Evolutionary conservation across 2,113 vertebrate genomes (phyloP).

Genomic region (Acanthisitta chloris): DNA sequence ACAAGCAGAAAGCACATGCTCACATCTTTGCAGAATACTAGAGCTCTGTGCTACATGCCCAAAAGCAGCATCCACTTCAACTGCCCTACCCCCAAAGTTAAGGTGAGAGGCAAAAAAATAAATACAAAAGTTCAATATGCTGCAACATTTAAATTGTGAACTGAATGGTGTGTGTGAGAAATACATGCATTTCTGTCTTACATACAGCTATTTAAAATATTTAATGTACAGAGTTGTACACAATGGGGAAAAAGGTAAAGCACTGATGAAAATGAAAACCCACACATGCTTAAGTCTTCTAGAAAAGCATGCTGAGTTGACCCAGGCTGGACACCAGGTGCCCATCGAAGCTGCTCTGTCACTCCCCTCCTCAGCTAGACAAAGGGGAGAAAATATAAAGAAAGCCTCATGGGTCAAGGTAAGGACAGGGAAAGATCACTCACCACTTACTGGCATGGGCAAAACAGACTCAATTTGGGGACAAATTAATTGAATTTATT

Average conservation of each 20-base stretch:
- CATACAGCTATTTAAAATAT: neutral
- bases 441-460: neutral
- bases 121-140: neutral
- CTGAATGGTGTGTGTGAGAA: fast-evolving
- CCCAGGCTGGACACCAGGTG: neutral
- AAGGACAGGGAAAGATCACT: neutral
- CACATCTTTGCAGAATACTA: constrained; percentile 6
- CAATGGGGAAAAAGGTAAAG: neutral
- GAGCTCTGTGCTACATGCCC: neutral
- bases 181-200: neutral
- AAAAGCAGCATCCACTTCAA: neutral
- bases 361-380: neutral
- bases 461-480: neutral
- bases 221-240: neutral
- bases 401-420: neutral
- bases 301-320: neutral
- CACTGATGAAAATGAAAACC: neutral
- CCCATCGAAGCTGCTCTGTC: neutral
- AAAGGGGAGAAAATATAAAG: neutral
- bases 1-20: constrained; percentile 62
- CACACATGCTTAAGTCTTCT: neutral
- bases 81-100: neutral
- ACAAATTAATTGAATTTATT: neutral
- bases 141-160: neutral
- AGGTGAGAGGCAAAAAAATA: neutral